These are phyloP conservation scores for Sander vitreus DNA, from an alignment of 2,113 vertebrate genomes.

Conservation along the genomic window DNA sequence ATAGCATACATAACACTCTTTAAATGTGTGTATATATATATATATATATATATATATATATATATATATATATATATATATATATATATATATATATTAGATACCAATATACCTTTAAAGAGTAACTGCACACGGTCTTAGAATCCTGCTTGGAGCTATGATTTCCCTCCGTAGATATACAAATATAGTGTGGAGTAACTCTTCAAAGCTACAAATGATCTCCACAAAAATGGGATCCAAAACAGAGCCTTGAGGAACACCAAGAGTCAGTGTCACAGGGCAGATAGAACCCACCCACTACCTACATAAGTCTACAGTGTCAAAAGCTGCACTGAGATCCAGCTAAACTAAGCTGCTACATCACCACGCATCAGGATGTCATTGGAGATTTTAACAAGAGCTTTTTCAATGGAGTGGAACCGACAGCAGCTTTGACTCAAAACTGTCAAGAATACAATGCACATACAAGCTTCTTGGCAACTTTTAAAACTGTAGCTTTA, in stretches of 20 bases:
- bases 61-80: too few relatives aligned
- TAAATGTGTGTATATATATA: too few relatives aligned
- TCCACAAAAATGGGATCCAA: not conserved
- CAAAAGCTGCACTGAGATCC: not conserved
- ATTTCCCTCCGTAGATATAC: too few relatives aligned
- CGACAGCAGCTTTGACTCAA: not conserved
- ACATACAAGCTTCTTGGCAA: not conserved
- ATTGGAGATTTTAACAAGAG: slow-evolving; percentile 13
- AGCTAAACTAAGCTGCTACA: not conserved
- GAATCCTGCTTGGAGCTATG: not conserved
- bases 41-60: too few relatives aligned
- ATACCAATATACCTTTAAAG: not conserved
- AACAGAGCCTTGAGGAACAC: not conserved
- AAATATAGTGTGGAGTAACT: not conserved
- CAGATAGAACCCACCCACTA: not conserved
- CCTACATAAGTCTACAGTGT: not conserved
- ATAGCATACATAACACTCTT: too few relatives aligned
- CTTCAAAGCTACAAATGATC: not conserved
- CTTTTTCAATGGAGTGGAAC: slow-evolving; percentile 4
- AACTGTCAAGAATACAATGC: slow-evolving; percentile 1
- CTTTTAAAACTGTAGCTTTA: not conserved
- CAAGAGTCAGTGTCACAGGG: not conserved
- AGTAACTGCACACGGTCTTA: not conserved
- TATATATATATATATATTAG: too few relatives aligned
- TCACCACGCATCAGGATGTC: not conserved